Evolutionary conservation across 2,797 vertebrate genomes (phyloP), one percentile per base, ranked within the genome.

Genomic region (Acanthurus tractus): DNA sequence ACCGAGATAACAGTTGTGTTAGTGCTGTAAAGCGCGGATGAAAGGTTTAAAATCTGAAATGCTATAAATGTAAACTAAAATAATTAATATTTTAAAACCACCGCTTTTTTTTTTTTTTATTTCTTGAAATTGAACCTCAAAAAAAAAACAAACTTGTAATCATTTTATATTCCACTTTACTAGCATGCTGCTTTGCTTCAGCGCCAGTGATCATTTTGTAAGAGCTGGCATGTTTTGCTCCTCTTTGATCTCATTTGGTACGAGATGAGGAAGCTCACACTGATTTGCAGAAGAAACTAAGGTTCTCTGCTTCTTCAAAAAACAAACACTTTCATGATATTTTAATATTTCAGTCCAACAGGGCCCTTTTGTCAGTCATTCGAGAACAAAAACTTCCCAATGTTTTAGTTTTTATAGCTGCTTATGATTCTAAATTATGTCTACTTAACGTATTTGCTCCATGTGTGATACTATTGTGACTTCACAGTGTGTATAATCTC

Each of bases 401-500:
- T 1, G 0, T 59, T 71, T 63, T 10, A 20, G 12, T 44, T 29
- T 69, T 40, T 25, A 15, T 22, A 20, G 23, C 48, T 58, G 68
- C 50, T 64, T 66, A 63, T 9, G 23, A 56, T 45, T 59, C 44
- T 3, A 44, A 82, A 70, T 81, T 48, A 74, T n/a, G 13, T 34
- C 29, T 40, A 34, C 17, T 75, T 50, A 40, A 54, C 8, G 25
- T 38, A 40, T 59, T 82, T 79, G 58, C 54, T 57, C 56, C 3
- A n/a, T 52, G 12, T 71, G 75, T 70, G 55, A 78, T 63, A 53
- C 44, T 63, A 46, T 64, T 65, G 62, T 76, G 67, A 76, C 50
- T 49, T 75, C 29, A 88, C 57, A 70, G 38, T 6, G 40, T 80
- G 63, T 62, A 13, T 78, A 86, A 71, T 82, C 61, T 76, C 36